A percentile compares a stretch with the other conserved stretches of the same genome.
These are phyloP conservation scores for Diglossa cyanea DNA, from an alignment of 2,797 vertebrate species.

Conservation along the genomic window DNA sequence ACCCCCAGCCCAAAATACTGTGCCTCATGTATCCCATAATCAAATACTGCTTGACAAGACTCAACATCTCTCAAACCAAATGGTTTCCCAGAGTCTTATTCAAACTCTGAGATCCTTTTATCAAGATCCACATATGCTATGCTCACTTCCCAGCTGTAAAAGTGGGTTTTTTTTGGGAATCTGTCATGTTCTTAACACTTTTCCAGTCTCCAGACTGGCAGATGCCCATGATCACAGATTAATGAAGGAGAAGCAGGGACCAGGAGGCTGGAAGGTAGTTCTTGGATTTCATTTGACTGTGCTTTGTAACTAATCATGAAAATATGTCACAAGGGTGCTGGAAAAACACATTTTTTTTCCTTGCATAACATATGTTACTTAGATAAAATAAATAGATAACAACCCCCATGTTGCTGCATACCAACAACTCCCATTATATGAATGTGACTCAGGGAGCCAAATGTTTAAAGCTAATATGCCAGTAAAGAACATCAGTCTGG, in stretches of 20 bases:
- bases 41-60: neutral
- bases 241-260: neutral
- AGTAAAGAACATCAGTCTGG: neutral
- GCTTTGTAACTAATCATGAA: neutral
- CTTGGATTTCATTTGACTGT: neutral
- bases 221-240: neutral
- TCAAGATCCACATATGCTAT: neutral
- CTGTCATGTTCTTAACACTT: neutral
- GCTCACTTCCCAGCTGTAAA: neutral
- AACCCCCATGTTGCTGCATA: neutral
- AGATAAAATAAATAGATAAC: slow-evolving; percentile 13
- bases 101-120: neutral
- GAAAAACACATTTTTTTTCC: neutral
- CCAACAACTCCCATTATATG: neutral
- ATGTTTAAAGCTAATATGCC: neutral
- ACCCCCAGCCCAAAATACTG: neutral
- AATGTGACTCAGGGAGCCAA: neutral
- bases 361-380: neutral
- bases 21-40: fast-evolving
- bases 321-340: neutral
- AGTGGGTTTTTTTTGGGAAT: neutral
- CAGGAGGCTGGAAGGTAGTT: neutral
- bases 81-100: neutral
- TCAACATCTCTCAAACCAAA: neutral
- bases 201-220: neutral